These are phyloP conservation scores for Ditylenchus dipsaci DNA, from an alignment of 1,140 invertebrate species.

Conservation along the genomic window DNA sequence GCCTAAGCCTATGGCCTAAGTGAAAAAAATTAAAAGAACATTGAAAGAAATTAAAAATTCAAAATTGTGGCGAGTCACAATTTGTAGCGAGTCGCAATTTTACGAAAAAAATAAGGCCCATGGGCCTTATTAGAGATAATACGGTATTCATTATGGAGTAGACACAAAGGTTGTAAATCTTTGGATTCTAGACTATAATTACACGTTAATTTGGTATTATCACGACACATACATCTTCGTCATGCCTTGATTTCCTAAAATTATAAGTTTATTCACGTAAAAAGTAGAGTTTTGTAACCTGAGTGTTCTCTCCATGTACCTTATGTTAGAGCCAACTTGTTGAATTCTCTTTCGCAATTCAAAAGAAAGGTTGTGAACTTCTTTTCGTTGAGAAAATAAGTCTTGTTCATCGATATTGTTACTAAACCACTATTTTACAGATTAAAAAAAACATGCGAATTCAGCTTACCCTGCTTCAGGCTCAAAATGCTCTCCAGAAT, in stretches of 20 bases:
- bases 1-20: too few relatives aligned
- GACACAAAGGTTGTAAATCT: too few relatives aligned
- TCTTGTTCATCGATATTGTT: not conserved
- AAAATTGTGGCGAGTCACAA: too few relatives aligned
- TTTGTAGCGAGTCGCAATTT: too few relatives aligned
- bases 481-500: not conserved
- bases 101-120: too few relatives aligned
- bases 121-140: too few relatives aligned
- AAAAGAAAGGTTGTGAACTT: not conserved
- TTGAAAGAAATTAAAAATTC: too few relatives aligned
- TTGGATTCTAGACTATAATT: not conserved
- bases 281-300: too few relatives aligned
- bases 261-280: too few relatives aligned
- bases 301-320: constrained; percentile 41
- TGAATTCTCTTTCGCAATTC: constrained; percentile 15
- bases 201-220: not conserved
- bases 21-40: too few relatives aligned
- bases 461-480: not conserved
- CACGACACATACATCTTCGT: constrained; percentile 32
- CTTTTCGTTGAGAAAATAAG: not conserved
- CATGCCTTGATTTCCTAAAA: constrained; percentile 19
- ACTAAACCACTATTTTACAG: not conserved
- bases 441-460: not conserved
- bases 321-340: constrained; percentile 39
- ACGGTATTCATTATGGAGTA: too few relatives aligned